These are phyloP conservation scores for Calidris pygmaea DNA, from an alignment of 2,113 vertebrate genomes.

Conservation along the genomic window DNA sequence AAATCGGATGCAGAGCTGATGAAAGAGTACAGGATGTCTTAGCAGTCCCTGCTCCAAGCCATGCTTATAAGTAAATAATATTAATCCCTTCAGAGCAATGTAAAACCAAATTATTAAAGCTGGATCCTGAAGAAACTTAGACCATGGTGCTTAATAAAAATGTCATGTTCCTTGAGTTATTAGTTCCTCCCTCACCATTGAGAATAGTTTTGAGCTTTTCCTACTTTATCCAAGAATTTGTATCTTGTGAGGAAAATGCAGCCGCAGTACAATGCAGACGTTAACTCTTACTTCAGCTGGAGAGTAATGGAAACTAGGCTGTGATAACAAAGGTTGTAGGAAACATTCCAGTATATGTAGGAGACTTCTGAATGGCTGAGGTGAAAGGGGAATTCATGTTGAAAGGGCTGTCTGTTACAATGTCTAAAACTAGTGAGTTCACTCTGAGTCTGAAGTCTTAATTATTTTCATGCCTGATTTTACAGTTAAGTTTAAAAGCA, in stretches of 20 bases:
- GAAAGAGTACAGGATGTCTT: slow-evolving; percentile 37
- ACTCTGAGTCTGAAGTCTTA: background rate
- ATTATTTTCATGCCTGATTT: background rate
- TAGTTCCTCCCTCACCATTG: slow-evolving; percentile 23
- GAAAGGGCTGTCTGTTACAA: background rate
- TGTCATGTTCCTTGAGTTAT: slow-evolving; percentile 58
- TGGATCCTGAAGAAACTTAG: slow-evolving; percentile 55
- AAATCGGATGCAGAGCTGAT: slow-evolving; percentile 17
- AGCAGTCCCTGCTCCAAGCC: slow-evolving; percentile 4
- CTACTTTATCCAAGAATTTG: background rate
- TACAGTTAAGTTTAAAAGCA: background rate
- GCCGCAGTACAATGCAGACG: background rate
- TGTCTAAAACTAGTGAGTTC: background rate
- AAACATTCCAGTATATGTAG: background rate
- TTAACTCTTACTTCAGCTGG: background rate
- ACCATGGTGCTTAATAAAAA: slow-evolving; percentile 64
- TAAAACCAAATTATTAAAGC: slow-evolving; percentile 58
- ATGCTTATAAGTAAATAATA: slow-evolving; percentile 56
- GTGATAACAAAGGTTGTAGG: background rate
- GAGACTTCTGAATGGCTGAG: background rate
- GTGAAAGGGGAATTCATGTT: background rate
- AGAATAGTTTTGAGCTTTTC: slow-evolving; percentile 57
- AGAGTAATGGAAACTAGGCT: background rate
- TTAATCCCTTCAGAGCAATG: slow-evolving; percentile 67
- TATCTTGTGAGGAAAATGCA: background rate